Evolutionary conservation across 2,113 vertebrate species (phyloP).

Genomic region (Petrocephalus microphthalmus): DNA sequence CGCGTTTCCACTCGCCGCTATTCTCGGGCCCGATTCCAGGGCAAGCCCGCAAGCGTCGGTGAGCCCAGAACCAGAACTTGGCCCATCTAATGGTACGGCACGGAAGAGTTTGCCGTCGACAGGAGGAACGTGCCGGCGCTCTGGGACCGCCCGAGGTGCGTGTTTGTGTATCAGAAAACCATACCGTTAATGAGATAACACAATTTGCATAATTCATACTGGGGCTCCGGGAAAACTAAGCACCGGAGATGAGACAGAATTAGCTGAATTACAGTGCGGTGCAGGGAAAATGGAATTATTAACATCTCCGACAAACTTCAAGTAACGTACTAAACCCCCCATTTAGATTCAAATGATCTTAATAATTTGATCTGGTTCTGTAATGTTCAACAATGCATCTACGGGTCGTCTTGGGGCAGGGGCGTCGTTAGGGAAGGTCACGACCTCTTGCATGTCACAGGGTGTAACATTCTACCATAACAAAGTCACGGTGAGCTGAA

Average conservation of each 20-base stretch:
- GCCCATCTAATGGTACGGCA: neutral
- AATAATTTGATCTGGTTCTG: neutral
- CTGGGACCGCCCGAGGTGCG: neutral
- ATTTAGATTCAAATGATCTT: neutral
- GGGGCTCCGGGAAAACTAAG: neutral
- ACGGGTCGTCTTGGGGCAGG: neutral
- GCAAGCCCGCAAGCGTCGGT: neutral
- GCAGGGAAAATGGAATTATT: neutral
- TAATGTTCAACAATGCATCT: neutral
- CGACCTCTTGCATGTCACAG: neutral
- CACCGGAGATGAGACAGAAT: neutral
- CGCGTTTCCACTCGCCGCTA: neutral
- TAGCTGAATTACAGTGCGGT: neutral
- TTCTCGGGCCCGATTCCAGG: neutral
- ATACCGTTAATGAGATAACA: neutral
- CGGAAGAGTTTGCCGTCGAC: neutral
- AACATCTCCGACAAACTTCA: neutral
- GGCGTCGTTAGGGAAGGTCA: neutral
- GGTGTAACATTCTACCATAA: neutral
- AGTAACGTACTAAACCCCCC: neutral
- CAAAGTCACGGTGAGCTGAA: neutral
- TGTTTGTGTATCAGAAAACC: slow-evolving; percentile 3
- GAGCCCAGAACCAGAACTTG: neutral
- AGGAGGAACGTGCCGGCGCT: neutral
- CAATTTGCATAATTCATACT: neutral